phyloP scores from a whole-genome alignment of 2,888 invertebrate species.

The Hyles lineata region DNA sequence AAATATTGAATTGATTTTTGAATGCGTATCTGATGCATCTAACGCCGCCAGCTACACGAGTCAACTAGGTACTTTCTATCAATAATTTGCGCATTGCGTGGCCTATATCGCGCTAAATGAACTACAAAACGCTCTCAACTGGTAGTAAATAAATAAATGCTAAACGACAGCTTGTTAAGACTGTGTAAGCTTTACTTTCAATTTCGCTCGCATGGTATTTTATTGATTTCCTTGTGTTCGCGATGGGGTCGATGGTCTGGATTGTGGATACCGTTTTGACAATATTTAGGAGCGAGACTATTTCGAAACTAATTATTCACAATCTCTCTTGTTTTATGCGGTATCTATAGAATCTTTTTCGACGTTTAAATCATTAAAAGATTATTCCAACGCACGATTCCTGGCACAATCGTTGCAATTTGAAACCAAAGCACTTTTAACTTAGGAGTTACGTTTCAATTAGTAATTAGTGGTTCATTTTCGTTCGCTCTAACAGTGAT shows the following conservation, averaged over 20 bases:
- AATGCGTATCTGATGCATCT: not conserved
- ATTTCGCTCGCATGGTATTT: constrained; percentile 16
- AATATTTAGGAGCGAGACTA: not conserved
- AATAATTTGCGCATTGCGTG: constrained; percentile 7
- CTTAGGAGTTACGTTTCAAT: too few relatives aligned
- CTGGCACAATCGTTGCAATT: too few relatives aligned
- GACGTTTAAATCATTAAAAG: too few relatives aligned
- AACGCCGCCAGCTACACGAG: not conserved
- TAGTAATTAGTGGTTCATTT: too few relatives aligned
- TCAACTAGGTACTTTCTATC: not conserved
- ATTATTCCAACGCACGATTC: too few relatives aligned
- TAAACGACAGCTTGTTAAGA: constrained; percentile 26
- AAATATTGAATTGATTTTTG: not conserved
- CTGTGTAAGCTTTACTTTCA: constrained; percentile 21
- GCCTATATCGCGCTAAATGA: constrained; percentile 14
- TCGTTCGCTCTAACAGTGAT: too few relatives aligned
- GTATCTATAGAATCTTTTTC: too few relatives aligned
- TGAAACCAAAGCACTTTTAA: too few relatives aligned
- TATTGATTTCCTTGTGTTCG: constrained; percentile 25
- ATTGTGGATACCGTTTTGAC: not conserved
- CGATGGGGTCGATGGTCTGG: not conserved
- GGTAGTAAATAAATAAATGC: constrained; percentile 20
- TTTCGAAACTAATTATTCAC: too few relatives aligned
- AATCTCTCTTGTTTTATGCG: too few relatives aligned
- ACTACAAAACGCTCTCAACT: constrained; percentile 23